A percentile compares a stretch with the other conserved stretches of the same genome.
phyloP scores from a whole-genome alignment of 2,113 vertebrate species.

The Nesogale talazaci region DNA sequence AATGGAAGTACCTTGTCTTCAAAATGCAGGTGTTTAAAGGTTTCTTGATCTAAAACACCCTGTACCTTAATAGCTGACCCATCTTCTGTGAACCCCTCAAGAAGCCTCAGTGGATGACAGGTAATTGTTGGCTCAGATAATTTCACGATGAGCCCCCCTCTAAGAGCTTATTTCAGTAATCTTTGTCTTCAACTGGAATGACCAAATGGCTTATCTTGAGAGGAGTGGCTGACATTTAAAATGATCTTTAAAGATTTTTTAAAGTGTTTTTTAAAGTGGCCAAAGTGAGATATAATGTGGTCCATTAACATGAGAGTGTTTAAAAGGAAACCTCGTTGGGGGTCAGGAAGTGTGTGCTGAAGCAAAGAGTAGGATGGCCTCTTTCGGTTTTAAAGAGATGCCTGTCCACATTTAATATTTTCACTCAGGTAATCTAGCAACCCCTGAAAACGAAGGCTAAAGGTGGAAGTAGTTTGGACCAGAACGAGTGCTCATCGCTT shows the following conservation, averaged over 20 bases:
- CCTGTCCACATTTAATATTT: constrained; percentile 30
- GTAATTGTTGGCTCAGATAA: background rate
- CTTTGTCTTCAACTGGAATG: background rate
- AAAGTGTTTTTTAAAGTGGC: constrained; percentile 15
- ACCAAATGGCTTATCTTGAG: background rate
- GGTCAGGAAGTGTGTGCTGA: background rate
- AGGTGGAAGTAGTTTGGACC: background rate
- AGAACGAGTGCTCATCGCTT: background rate
- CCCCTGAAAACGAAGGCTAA: constrained; percentile 14
- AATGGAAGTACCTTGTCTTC: background rate
- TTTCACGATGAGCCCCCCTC: background rate
- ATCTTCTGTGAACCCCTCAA: background rate
- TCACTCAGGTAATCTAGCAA: constrained; percentile 1
- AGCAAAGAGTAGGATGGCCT: background rate
- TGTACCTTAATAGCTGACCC: background rate
- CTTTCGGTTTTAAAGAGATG: constrained; percentile 23
- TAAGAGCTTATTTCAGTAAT: constrained; percentile 21
- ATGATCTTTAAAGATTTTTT: background rate
- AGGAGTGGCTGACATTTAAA: constrained; percentile 18
- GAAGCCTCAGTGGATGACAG: background rate
- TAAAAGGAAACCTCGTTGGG: background rate
- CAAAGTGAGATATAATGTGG: background rate
- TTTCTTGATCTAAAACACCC: background rate
- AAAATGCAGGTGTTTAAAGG: constrained; percentile 13
- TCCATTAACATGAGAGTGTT: background rate